Evolutionary conservation across 2,113 vertebrate genomes (phyloP).

Genomic region (Corapipo altera): DNA sequence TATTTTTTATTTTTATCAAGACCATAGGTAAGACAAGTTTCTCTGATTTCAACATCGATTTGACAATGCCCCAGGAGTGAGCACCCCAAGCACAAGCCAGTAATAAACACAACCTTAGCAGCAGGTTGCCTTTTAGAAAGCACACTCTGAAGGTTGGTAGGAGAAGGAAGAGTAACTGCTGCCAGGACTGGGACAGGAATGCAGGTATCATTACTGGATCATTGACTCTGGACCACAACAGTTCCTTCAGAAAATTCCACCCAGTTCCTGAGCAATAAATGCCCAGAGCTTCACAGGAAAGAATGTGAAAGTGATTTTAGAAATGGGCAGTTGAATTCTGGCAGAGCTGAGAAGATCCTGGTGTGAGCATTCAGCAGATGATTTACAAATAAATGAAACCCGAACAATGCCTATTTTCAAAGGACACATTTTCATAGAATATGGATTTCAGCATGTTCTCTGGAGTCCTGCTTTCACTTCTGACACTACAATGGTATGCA

Average conservation of each 20-base stretch:
- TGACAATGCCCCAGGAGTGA: neutral
- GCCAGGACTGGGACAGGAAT: neutral
- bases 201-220: neutral
- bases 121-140: neutral
- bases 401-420: neutral
- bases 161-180: neutral
- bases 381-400: neutral
- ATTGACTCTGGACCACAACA: neutral
- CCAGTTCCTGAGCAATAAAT: neutral
- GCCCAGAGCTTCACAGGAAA: neutral
- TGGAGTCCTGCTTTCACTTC: neutral
- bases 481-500: neutral
- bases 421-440: neutral
- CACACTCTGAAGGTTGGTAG: neutral
- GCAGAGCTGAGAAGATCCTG: neutral
- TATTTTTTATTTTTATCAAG: neutral
- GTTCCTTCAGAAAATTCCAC: constrained; percentile 5
- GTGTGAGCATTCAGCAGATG: neutral
- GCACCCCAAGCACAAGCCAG: neutral
- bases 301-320: neutral
- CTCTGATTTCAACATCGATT: neutral
- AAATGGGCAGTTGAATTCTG: neutral
- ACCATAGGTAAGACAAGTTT: neutral
- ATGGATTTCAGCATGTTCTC: neutral
- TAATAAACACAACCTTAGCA: neutral